Conservation (phyloP, 37 sponge, comb jelly and placozoan genomes). For the Ephydatia muelleri region DNA sequence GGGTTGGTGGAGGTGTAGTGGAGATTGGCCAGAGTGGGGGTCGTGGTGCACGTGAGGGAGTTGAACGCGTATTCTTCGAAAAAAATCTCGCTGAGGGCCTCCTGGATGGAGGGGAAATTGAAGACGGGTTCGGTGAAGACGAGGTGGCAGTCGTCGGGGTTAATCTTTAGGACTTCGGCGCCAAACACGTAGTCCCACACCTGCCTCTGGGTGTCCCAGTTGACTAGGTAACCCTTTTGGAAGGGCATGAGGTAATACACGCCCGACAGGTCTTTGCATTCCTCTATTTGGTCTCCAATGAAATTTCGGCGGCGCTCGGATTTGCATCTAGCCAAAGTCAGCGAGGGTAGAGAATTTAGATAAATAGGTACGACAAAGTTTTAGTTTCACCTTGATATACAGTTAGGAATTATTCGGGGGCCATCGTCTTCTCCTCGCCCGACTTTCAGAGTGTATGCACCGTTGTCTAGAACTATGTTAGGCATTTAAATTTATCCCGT, state of each 20-base stretch:
- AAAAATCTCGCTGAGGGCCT: conserved; percentile 85
- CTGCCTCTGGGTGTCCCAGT: conserved; percentile 95
- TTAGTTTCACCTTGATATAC: conserved; percentile 64
- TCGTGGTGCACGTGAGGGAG: conserved; percentile 63
- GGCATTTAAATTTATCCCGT: too few relatives aligned
- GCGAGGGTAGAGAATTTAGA: neutral
- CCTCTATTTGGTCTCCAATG: conserved; percentile 85
- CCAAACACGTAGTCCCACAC: conserved; percentile 92
- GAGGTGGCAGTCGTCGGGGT: conserved; percentile 44
- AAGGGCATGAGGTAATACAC: conserved; percentile 84
- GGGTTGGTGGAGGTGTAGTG: conserved; percentile 47
- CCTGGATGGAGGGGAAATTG: conserved; percentile 93
- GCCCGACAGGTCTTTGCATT: conserved; percentile 90
- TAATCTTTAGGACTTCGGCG: conserved; percentile 37
- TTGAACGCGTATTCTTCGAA: conserved; percentile 94
- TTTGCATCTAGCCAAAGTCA: conserved; percentile 59
- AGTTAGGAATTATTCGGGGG: conserved; percentile 79
- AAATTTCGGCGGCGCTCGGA: conserved; percentile 82
- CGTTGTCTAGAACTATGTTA: conserved; percentile 80
- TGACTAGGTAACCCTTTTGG: conserved; percentile 94
- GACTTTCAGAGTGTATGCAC: conserved; percentile 78
- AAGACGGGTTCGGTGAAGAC: conserved; percentile 91
- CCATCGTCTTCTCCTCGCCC: conserved; percentile 30
- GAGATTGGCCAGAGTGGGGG: conserved; percentile 65
- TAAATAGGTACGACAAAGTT: neutral